Evolutionary conservation across 2,113 vertebrate genomes (phyloP), one percentile per base, ranked within the genome.

Genomic region (Sturnira hondurensis): DNA sequence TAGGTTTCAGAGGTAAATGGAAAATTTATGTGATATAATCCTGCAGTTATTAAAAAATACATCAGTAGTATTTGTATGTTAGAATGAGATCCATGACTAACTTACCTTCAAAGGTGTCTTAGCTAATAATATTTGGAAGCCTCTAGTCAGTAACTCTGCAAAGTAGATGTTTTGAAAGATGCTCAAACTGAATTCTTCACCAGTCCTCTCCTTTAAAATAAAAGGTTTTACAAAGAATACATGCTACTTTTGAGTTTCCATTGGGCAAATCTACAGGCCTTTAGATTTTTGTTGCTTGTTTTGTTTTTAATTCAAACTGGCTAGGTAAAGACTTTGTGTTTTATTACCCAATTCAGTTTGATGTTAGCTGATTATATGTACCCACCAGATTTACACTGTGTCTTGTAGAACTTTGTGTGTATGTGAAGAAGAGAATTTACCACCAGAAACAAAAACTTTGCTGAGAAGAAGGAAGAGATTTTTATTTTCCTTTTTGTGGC

Each of bases 401-500:
- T 91, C 54, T 80, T 92, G 15, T 7, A 89, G 33, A 93, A 82
- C 20, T 96, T 94, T 43, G 36, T 8, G 33, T 89, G 94, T 94
- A 84, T 93, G 19, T 93, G 63, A 67, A 33, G 47, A 86, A 84
- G 70, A 38, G 92, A 45, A 89, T 85, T 63, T 74, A 36, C 12
- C 47, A 54, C 14, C 13, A 58, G 61, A 94, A 58, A 24, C 84
- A 87, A 67, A 82, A 80, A 68, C 26, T 85, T 28, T 95, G 16
- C 43, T 78, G 13, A 28, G 33, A 54, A 14, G 83, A 91, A 20
- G 50, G 26, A 71, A 89, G 2, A 6, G 17, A 20, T 73, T 92
- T 94, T 95, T 38, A 83, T 95, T 95, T 89, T 80, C 63, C 22
- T 77, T 90, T 78, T 93, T 85, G 24, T 71, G 67, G 82, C 8